Percentiles rank a stretch among this genome's conserved stretches.
Conservation (phyloP, 2,888 invertebrate species). For the Drosophila meridiana region DNA sequence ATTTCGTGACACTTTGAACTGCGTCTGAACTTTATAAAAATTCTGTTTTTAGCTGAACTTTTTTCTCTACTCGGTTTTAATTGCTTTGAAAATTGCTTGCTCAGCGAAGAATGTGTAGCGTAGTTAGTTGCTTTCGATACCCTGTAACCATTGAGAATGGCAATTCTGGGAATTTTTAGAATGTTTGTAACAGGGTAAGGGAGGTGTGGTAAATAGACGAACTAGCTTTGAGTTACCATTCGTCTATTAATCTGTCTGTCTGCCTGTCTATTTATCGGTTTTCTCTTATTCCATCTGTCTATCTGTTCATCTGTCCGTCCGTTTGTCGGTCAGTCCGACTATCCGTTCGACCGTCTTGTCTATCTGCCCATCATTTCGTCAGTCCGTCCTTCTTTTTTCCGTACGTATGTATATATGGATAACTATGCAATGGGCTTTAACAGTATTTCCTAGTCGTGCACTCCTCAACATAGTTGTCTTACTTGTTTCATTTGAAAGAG, state of each 20-base stretch:
- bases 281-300: not conserved
- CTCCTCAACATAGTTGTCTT: not conserved
- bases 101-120: constrained; percentile 45
- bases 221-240: no score
- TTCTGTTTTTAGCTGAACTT: not conserved
- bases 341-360: not conserved
- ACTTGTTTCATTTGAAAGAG: constrained; percentile 18
- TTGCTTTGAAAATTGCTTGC: constrained; percentile 52
- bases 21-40: constrained; percentile 39
- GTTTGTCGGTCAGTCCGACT: not conserved
- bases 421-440: not conserved
- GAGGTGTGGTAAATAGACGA: not conserved
- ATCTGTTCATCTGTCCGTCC: not conserved
- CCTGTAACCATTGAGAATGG: not conserved
- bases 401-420: not conserved
- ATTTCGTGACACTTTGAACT: constrained; percentile 63
- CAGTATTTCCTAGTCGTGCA: not conserved
- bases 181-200: not conserved
- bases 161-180: not conserved
- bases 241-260: not conserved
- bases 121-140: not conserved
- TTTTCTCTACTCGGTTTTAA: constrained; percentile 21
- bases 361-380: not conserved
- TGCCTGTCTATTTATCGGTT: not conserved
- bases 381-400: not conserved